A percentile compares a stretch with the other conserved stretches of the same genome.
Conservation (phyloP, 2,888 invertebrate species). For the Chalcosyrphus nemorum region DNA sequence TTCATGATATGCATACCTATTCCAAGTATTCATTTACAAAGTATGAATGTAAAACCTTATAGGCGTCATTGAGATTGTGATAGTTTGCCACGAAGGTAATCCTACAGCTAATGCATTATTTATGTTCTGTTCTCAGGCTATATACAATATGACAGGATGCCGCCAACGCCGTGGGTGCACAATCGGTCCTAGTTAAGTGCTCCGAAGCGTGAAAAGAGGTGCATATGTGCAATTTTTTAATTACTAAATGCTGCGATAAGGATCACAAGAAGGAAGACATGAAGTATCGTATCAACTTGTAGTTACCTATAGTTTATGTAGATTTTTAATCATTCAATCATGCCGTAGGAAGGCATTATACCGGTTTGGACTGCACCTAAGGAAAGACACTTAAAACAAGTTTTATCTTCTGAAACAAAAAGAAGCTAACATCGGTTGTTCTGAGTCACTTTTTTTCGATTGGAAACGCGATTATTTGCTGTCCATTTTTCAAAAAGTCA, state of each 20-base stretch:
- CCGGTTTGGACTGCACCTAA: not conserved
- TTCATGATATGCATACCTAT: not conserved
- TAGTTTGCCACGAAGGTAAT: slow-evolving; percentile 38
- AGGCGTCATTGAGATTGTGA: too few relatives aligned
- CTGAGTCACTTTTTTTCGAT: too few relatives aligned
- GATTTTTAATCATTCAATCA: slow-evolving; percentile 54
- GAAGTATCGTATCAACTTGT: not conserved
- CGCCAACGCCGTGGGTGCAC: slow-evolving; percentile 50
- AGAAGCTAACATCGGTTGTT: too few relatives aligned
- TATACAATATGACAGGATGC: slow-evolving; percentile 9
- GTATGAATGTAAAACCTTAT: too few relatives aligned
- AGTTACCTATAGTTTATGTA: slow-evolving; percentile 45
- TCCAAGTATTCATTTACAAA: too few relatives aligned
- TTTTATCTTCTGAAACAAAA: not conserved
- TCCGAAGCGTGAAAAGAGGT: slow-evolving; percentile 52
- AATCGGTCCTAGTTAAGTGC: slow-evolving; percentile 34
- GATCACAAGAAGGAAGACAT: slow-evolving; percentile 15
- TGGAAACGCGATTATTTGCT: too few relatives aligned
- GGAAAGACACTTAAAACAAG: not conserved
- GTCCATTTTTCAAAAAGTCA: not conserved
- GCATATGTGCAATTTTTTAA: slow-evolving; percentile 50
- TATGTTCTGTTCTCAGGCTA: slow-evolving; percentile 50
- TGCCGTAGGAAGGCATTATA: not conserved
- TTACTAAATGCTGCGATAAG: slow-evolving; percentile 39
- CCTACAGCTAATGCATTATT: slow-evolving; percentile 69